These are phyloP conservation scores for Caiman crocodilus DNA, from an alignment of 2,797 vertebrate genomes.

Conservation along the genomic window DNA sequence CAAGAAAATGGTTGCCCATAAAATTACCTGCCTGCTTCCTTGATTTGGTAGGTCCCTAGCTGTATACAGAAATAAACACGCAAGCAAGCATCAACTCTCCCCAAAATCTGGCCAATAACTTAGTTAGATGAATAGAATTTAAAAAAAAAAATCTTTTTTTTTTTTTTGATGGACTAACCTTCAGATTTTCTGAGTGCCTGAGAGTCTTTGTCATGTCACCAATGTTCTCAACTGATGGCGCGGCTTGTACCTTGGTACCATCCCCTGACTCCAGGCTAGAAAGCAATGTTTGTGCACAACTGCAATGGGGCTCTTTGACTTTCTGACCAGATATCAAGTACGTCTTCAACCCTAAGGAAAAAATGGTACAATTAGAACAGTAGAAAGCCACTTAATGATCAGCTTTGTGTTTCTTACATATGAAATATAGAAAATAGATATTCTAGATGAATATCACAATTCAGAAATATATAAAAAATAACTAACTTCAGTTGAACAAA, in stretches of 20 bases:
- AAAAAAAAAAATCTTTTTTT: too few species aligned
- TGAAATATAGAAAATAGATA: neutral
- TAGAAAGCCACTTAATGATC: neutral
- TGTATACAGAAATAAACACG: neutral
- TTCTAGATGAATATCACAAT: neutral
- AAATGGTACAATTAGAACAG: slow-evolving; percentile 56
- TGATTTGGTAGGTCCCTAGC: too few species aligned
- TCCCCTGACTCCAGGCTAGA: slow-evolving; percentile 82
- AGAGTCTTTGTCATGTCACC: slow-evolving; percentile 71
- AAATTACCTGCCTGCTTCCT: too few species aligned
- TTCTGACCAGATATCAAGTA: slow-evolving; percentile 93
- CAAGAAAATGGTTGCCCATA: too few species aligned
- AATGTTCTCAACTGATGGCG: slow-evolving; percentile 70
- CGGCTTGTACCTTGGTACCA: slow-evolving; percentile 75
- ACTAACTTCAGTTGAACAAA: neutral
- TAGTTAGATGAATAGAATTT: neutral
- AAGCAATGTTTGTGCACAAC: slow-evolving; percentile 85
- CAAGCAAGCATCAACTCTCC: neutral
- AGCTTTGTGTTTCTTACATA: neutral
- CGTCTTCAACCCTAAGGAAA: slow-evolving; percentile 89
- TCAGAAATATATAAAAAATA: fast-evolving
- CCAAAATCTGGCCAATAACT: neutral
- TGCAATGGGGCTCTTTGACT: slow-evolving; percentile 86
- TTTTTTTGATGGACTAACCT: slow-evolving; percentile 78
- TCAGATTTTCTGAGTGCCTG: slow-evolving; percentile 80